Conservation (phyloP, 2,888 invertebrate species). For the Cyrtodaria siliqua region DNA sequence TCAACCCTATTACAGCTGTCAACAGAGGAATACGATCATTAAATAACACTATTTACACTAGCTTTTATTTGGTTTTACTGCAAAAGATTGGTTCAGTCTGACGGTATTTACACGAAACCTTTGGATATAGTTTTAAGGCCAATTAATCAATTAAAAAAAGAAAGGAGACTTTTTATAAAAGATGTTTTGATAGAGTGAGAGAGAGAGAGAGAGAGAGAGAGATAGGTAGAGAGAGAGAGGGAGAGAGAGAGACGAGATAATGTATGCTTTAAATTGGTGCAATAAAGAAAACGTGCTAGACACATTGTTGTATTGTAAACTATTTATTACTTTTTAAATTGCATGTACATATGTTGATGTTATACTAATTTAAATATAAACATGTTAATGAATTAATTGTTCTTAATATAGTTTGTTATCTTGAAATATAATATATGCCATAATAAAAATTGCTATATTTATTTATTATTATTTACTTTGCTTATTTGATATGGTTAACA, state of each 20-base stretch:
- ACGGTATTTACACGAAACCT: constrained; percentile 13
- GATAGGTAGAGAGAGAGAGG: too few species aligned
- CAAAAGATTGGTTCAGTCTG: constrained; percentile 19
- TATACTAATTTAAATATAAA: too few species aligned
- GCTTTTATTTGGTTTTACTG: constrained; percentile 32
- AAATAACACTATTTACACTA: constrained; percentile 6
- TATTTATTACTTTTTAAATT: background rate
- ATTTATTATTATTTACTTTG: too few species aligned
- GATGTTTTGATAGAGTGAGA: background rate
- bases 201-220: too few species aligned
- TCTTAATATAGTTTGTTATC: too few species aligned
- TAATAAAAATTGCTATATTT: too few species aligned
- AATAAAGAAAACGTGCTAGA: too few species aligned
- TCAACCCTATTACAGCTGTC: background rate
- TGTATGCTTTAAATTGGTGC: too few species aligned
- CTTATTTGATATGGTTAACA: too few species aligned
- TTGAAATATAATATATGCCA: too few species aligned
- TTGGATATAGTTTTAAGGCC: constrained; percentile 1
- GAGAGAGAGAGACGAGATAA: background rate
- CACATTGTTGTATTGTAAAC: background rate
- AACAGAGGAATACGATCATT: constrained; percentile 10
- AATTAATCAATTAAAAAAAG: constrained; percentile 9
- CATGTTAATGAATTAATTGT: too few species aligned
- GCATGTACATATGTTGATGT: too few species aligned
- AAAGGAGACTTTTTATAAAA: background rate